phyloP scores from a whole-genome alignment of 1,140 invertebrate species.

The Ooceraea biroi region DNA sequence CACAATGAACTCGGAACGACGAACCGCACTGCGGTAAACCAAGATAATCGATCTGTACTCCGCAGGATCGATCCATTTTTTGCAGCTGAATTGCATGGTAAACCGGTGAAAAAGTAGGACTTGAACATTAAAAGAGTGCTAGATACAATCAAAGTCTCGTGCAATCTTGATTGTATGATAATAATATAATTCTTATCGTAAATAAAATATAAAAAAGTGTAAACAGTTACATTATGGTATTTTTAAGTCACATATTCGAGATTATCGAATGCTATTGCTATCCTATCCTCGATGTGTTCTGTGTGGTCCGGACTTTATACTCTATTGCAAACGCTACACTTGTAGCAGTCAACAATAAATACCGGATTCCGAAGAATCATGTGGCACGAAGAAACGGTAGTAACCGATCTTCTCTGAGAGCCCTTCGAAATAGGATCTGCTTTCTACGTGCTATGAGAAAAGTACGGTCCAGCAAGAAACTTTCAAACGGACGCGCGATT shows the following conservation, averaged over 20 bases:
- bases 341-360: constrained; percentile 53
- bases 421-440: constrained; percentile 32
- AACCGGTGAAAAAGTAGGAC: no score
- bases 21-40: not conserved
- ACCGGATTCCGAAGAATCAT: constrained; percentile 11
- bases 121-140: no score
- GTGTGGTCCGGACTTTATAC: constrained; percentile 48
- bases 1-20: constrained; percentile 3
- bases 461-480: not conserved
- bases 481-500: not conserved
- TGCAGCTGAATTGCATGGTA: no score
- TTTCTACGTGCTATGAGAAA: not conserved
- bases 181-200: no score
- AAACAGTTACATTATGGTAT: no score
- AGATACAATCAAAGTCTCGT: no score
- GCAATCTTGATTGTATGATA: no score
- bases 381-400: not conserved
- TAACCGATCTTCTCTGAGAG: constrained; percentile 43
- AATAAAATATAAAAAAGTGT: no score
- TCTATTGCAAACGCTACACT: constrained; percentile 18
- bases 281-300: constrained; percentile 10
- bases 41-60: not conserved
- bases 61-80: not conserved
- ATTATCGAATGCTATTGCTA: no score
- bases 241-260: no score